Conservation (phyloP, 1,140 invertebrate genomes). For the Drosophila orosa region DNA sequence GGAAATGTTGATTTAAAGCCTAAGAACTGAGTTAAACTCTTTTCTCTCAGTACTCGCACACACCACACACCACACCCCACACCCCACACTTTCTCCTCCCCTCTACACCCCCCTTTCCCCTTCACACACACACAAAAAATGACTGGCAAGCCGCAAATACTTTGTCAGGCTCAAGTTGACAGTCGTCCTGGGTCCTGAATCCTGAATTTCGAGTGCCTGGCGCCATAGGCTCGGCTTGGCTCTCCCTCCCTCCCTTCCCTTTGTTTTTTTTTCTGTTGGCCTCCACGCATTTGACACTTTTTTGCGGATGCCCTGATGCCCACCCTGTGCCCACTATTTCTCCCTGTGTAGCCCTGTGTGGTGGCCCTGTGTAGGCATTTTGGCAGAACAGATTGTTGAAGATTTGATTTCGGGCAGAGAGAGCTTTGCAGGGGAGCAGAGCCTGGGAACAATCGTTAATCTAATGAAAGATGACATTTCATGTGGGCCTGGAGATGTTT, state of each 20-base stretch:
- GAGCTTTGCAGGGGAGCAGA: constrained; percentile 5
- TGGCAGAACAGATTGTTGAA: constrained; percentile 74
- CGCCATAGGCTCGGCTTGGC: constrained; percentile 32
- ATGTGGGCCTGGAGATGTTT: constrained; percentile 45
- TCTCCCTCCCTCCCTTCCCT: neutral
- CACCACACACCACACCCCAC: neutral
- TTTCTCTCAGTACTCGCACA: neutral
- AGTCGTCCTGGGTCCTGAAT: constrained; percentile 60
- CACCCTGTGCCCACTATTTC: neutral
- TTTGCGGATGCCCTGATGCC: constrained; percentile 31
- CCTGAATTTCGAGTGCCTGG: constrained; percentile 16
- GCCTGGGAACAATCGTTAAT: constrained; percentile 69
- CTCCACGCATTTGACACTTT: constrained; percentile 74
- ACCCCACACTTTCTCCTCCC: neutral
- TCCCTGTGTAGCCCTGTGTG: constrained; percentile 21
- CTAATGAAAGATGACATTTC: constrained; percentile 79
- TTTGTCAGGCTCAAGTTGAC: constrained; percentile 82
- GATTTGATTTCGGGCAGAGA: constrained; percentile 74
- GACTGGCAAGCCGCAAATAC: constrained; percentile 80
- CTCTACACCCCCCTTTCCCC: neutral
- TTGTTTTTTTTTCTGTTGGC: neutral
- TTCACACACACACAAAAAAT: constrained; percentile 64
- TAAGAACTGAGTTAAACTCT: neutral
- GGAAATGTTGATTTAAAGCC: neutral
- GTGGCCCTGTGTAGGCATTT: constrained; percentile 58